Conservation (phyloP, 2,888 invertebrate genomes). For the Apoderus coryli region DNA sequence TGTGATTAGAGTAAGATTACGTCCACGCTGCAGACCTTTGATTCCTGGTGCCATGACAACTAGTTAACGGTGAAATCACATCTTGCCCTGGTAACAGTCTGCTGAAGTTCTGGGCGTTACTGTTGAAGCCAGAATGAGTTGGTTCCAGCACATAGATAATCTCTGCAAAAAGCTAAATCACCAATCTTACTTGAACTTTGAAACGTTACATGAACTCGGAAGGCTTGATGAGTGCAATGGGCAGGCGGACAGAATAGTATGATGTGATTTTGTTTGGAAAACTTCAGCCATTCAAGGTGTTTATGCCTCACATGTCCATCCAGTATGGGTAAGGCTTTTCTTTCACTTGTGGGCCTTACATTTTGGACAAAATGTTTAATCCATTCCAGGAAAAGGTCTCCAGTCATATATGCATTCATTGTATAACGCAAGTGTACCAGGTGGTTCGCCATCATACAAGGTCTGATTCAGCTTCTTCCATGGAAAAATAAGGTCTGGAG, state of each 20-base stretch:
- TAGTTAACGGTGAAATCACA: too few species aligned
- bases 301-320: constrained; percentile 8
- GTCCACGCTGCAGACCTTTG: too few species aligned
- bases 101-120: too few species aligned
- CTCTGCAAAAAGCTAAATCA: too few species aligned
- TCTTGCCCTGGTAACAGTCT: too few species aligned
- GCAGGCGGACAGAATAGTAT: constrained; percentile 8
- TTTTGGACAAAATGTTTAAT: constrained; percentile 9
- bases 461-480: constrained; percentile 4
- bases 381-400: constrained; percentile 10
- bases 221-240: constrained; percentile 8
- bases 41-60: too few species aligned
- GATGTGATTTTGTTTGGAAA: constrained; percentile 8
- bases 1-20: too few species aligned
- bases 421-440: constrained; percentile 4
- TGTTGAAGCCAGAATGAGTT: too few species aligned
- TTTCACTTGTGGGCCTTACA: constrained; percentile 6
- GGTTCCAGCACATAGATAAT: too few species aligned
- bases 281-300: constrained; percentile 6
- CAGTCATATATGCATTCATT: constrained; percentile 11
- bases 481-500: constrained; percentile 9
- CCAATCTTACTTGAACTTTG: too few species aligned
- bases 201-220: too few species aligned
- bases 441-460: constrained; percentile 7
- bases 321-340: constrained; percentile 3